A percentile compares a stretch with the other conserved stretches of the same genome.
Conservation (phyloP, 1,140 invertebrate species). For the Bombus affinis region DNA sequence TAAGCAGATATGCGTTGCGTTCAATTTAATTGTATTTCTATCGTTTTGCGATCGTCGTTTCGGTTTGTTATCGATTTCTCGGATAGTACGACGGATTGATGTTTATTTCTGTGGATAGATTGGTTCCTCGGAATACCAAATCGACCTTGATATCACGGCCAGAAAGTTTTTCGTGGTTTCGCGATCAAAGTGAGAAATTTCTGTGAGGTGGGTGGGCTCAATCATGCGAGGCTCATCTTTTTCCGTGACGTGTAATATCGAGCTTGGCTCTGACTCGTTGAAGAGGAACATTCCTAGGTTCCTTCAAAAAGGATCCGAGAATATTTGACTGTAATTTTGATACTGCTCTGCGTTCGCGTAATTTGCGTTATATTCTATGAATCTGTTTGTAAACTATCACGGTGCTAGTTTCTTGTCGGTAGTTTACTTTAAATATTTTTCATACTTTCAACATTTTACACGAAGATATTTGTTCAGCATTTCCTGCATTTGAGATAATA, state of each 20-base stretch:
- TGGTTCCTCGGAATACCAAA: neutral
- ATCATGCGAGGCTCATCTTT: conserved; percentile 40
- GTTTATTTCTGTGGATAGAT: conserved; percentile 15
- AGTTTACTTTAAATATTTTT: neutral
- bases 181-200: conserved; percentile 55
- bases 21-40: neutral
- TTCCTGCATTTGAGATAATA: neutral
- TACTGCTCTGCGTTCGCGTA: neutral
- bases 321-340: neutral
- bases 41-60: neutral
- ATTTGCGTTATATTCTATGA: neutral
- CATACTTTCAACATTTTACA: neutral
- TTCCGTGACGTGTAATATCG: conserved; percentile 39
- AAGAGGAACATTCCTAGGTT: neutral
- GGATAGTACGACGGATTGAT: neutral
- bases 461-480: neutral
- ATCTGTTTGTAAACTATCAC: too few relatives aligned
- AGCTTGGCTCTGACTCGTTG: neutral
- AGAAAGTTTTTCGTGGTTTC: conserved; percentile 39
- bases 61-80: neutral
- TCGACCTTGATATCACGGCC: conserved; percentile 8
- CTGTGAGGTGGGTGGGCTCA: conserved; percentile 8
- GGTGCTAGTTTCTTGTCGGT: neutral
- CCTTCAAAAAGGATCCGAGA: neutral
- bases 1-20: conserved; percentile 16